phyloP scores from a whole-genome alignment of 2,113 vertebrate species.

The Solenodon paradoxus region DNA sequence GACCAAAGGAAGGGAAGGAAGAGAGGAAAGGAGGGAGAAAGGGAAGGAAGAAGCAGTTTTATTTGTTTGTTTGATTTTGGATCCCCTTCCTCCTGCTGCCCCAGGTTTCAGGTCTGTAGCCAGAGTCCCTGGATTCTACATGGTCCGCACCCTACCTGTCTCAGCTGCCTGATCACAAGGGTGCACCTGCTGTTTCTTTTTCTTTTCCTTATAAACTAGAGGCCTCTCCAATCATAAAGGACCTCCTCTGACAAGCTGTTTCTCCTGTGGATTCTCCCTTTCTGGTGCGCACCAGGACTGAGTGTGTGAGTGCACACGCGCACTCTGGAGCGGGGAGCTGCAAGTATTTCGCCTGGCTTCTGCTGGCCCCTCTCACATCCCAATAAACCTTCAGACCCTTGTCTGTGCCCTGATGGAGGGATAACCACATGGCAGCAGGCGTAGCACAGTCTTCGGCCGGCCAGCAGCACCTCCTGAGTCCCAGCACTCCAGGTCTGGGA shows the following conservation, averaged over 20 bases:
- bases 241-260: background rate
- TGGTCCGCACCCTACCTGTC: no score
- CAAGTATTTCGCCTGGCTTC: background rate
- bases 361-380: background rate
- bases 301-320: no score
- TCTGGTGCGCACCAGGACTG: background rate
- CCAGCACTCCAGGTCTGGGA: background rate
- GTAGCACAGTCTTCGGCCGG: background rate
- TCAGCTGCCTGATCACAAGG: no score
- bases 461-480: background rate
- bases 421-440: background rate
- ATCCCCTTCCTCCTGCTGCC: no score
- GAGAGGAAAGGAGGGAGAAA: no score
- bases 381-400: background rate
- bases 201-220: background rate
- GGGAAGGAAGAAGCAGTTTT: no score
- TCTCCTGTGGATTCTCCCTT: background rate
- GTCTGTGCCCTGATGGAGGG: background rate
- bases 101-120: no score
- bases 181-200: no score
- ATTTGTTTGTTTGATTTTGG: no score
- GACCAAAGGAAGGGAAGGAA: no score
- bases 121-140: no score
- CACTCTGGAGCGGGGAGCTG: background rate
- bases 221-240: background rate